phyloP scores from a whole-genome alignment of 2,113 vertebrate species.

The Prochilodus magdalenae region DNA sequence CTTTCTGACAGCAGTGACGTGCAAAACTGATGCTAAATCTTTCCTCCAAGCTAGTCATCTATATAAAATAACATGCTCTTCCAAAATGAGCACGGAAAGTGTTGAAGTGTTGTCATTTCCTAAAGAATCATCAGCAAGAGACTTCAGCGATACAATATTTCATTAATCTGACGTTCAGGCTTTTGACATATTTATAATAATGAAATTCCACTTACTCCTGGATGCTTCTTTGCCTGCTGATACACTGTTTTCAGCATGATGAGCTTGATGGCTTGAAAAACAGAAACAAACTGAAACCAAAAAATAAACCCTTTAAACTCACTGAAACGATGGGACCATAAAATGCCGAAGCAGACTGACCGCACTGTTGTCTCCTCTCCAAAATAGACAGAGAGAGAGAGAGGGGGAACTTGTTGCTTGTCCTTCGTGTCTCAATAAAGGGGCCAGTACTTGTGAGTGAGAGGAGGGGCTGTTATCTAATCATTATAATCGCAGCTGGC shows the following conservation, averaged over 20 bases:
- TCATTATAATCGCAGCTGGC: conserved; percentile 66
- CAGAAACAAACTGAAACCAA: not conserved
- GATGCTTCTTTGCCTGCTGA: conserved; percentile 71
- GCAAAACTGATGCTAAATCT: too few species aligned
- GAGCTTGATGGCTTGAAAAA: not conserved
- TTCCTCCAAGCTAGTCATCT: not conserved
- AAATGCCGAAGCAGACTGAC: not conserved
- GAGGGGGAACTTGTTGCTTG: not conserved
- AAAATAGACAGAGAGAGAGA: not conserved
- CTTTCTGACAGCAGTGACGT: too few species aligned
- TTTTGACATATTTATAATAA: not conserved
- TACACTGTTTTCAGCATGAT: conserved; percentile 67
- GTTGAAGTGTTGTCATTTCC: not conserved
- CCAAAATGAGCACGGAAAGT: not conserved
- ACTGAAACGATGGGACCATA: not conserved
- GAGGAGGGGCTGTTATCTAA: conserved; percentile 53
- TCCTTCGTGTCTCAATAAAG: not conserved
- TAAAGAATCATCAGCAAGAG: not conserved
- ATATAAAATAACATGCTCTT: not conserved
- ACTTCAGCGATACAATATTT: too few species aligned
- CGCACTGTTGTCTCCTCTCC: not conserved
- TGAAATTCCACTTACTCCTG: conserved; percentile 69
- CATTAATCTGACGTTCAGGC: too few species aligned
- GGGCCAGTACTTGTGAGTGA: not conserved
- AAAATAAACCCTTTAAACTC: not conserved